These are phyloP conservation scores for Macropodus opercularis DNA, from an alignment of 2,797 vertebrate species.

Conservation along the genomic window DNA sequence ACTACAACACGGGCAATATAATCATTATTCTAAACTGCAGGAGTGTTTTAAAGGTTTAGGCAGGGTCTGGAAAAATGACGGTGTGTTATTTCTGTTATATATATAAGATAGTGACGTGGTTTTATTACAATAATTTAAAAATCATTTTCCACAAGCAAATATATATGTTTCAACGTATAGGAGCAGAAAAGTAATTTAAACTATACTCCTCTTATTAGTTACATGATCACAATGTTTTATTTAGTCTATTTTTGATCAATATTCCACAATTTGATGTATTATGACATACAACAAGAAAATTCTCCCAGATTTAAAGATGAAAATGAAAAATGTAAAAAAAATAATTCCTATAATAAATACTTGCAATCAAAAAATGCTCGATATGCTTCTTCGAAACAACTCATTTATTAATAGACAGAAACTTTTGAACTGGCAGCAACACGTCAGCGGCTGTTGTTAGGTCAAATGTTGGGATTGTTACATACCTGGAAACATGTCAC, in stretches of 20 bases:
- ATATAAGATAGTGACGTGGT: too few relatives aligned
- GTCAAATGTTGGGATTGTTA: background rate
- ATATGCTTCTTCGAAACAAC: background rate
- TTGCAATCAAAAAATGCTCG: too few relatives aligned
- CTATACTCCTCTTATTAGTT: too few relatives aligned
- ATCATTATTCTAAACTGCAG: too few relatives aligned
- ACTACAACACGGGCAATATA: too few relatives aligned
- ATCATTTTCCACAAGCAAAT: too few relatives aligned
- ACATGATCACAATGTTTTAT: background rate
- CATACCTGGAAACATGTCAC: conserved; percentile 40
- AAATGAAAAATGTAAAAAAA: background rate
- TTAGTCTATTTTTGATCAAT: background rate
- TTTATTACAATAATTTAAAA: too few relatives aligned
- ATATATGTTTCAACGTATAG: background rate
- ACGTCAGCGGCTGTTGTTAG: background rate
- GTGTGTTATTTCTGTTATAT: too few relatives aligned
- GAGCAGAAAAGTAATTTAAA: too few relatives aligned
- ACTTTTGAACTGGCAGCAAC: background rate
- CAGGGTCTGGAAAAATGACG: too few relatives aligned
- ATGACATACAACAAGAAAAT: background rate
- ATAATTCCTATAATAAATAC: background rate
- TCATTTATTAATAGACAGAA: background rate
- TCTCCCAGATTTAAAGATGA: background rate
- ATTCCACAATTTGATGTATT: background rate
- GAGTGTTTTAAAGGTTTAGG: too few relatives aligned